Percentiles rank a stretch among this genome's conserved stretches.
phyloP scores from a whole-genome alignment of 2,113 vertebrate genomes.

The Petrocephalus zakoni region DNA sequence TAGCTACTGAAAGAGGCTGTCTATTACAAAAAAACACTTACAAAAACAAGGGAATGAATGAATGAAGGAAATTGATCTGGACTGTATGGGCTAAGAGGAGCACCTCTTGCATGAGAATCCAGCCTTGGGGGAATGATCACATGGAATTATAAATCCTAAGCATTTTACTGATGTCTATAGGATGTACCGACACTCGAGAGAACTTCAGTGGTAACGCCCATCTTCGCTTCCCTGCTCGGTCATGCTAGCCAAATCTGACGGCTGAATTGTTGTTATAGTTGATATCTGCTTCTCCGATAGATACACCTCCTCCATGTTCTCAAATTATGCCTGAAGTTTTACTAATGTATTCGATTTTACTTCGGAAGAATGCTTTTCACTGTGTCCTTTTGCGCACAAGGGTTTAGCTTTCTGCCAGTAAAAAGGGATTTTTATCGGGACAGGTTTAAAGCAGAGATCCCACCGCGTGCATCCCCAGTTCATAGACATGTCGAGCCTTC shows the following conservation, averaged over 20 bases:
- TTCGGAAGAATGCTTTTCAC: not conserved
- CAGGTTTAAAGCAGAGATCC: not conserved
- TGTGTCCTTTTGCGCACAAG: not conserved
- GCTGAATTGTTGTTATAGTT: not conserved
- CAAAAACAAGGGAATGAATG: not conserved
- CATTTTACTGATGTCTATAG: constrained; percentile 4
- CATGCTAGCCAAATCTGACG: not conserved
- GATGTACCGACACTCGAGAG: not conserved
- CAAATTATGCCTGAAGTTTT: not conserved
- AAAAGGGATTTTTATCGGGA: not conserved
- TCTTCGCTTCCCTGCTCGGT: not conserved
- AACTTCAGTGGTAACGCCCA: not conserved
- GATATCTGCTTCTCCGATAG: not conserved
- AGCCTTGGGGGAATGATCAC: not conserved
- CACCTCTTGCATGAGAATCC: not conserved
- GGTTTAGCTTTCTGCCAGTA: not conserved
- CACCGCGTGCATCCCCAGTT: not conserved
- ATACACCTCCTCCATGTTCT: not conserved
- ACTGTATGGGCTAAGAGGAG: too few relatives aligned
- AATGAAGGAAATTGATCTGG: not conserved
- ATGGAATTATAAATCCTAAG: not conserved
- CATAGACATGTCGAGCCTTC: not conserved
- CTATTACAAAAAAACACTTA: not conserved
- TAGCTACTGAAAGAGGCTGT: not conserved
- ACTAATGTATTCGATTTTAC: not conserved